Evolutionary conservation across 2,888 invertebrate species (phyloP).

Genomic region (Trichopoda pennipes): DNA sequence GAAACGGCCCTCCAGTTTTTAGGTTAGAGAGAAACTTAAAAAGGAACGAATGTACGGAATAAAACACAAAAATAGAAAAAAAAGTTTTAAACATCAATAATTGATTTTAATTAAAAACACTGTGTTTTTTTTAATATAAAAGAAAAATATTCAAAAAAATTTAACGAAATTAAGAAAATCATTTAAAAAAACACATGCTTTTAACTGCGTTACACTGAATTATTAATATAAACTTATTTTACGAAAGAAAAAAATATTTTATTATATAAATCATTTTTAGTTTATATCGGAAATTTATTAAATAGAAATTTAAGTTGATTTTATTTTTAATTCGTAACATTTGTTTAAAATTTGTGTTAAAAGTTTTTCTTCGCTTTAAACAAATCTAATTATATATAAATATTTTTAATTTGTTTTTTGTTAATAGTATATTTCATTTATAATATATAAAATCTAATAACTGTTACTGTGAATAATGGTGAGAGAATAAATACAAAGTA

Average conservation of each 20-base stretch:
- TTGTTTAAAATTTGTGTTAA: conserved; percentile 12
- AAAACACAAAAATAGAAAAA: conserved; percentile 4
- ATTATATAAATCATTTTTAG: conserved; percentile 16
- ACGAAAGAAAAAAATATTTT: conserved; percentile 5
- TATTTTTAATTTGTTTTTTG: conserved; percentile 24
- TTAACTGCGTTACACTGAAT: conserved; percentile 48
- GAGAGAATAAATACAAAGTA: conserved; percentile 51
- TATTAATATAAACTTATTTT: conserved; percentile 22
- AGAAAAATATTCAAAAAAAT: conserved; percentile 18
- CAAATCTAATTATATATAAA: conserved; percentile 23
- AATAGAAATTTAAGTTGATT: conserved; percentile 16
- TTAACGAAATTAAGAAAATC: conserved; percentile 24
- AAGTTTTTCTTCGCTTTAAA: conserved; percentile 5
- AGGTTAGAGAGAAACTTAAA: conserved; percentile 14
- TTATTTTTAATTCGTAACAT: conserved; percentile 18
- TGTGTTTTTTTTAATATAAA: conserved; percentile 29
- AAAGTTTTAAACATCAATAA: conserved; percentile 30
- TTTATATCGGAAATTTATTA: conserved; percentile 22
- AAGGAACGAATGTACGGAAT: neutral
- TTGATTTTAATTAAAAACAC: conserved; percentile 13
- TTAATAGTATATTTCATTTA: conserved; percentile 32
- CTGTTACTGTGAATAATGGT: conserved; percentile 66
- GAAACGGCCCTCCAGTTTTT: too few relatives aligned
- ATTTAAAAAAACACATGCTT: conserved; percentile 55
- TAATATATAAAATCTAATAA: conserved; percentile 61